Percentiles rank a stretch among this genome's conserved stretches.
Conservation (phyloP, 1,140 invertebrate species). For the Anthonomus grandis region DNA sequence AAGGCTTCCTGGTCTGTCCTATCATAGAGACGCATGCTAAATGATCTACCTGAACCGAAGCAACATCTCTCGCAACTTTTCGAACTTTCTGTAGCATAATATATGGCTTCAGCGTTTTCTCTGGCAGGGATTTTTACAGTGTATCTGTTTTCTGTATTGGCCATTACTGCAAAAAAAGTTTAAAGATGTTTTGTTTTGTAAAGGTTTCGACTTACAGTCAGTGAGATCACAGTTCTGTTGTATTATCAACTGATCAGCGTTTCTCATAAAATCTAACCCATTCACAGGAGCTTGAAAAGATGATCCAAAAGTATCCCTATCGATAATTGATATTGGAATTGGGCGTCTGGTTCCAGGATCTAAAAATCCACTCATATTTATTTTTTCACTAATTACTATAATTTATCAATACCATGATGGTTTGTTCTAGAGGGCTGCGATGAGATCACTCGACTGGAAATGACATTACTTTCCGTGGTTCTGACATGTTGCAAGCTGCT, state of each 20-base stretch:
- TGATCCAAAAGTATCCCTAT: constrained; percentile 50
- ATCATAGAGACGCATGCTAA: constrained; percentile 60
- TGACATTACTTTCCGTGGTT: background rate
- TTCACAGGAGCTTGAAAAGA: constrained; percentile 55
- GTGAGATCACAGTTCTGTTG: constrained; percentile 58
- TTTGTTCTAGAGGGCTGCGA: background rate
- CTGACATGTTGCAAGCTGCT: background rate
- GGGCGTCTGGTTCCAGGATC: constrained; percentile 36
- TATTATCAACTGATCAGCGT: constrained; percentile 53
- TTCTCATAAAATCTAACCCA: constrained; percentile 58
- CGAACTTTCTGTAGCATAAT: constrained; percentile 60
- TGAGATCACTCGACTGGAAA: background rate
- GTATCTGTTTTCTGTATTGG: constrained; percentile 61
- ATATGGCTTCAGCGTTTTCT: constrained; percentile 53
- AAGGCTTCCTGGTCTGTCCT: constrained; percentile 63
- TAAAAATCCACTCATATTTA: background rate
- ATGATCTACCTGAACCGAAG: constrained; percentile 58
- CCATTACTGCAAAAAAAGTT: constrained; percentile 33
- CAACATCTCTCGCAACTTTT: constrained; percentile 53
- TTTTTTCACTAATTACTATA: background rate
- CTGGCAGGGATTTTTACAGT: constrained; percentile 59
- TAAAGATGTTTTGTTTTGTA: too few species aligned
- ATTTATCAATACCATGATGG: background rate
- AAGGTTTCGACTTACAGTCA: constrained; percentile 52
- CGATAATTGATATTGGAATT: constrained; percentile 54